Percentiles rank a stretch among this genome's conserved stretches.
phyloP scores from a whole-genome alignment of 2,797 vertebrate species.

The Stomatorhinus walkeri region DNA sequence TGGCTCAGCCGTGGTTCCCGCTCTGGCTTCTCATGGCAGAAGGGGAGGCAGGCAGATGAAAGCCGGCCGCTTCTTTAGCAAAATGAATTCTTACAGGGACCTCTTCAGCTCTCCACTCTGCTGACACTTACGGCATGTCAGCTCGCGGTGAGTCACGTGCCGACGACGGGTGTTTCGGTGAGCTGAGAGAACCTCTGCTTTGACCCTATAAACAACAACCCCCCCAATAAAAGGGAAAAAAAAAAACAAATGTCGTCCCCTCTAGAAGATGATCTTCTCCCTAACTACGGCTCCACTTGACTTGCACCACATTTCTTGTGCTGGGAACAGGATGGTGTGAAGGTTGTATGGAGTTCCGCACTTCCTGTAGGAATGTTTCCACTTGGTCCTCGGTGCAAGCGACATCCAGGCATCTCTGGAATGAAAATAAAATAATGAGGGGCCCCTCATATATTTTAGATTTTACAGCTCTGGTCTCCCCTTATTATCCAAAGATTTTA shows the following conservation, averaged over 20 bases:
- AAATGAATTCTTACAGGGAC: background rate
- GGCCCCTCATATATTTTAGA: background rate
- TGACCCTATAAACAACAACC: background rate
- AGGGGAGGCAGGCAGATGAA: background rate
- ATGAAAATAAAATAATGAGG: slow-evolving; percentile 5
- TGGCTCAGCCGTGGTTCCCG: background rate
- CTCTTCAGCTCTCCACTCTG: background rate
- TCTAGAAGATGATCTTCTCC: background rate
- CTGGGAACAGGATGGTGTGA: background rate
- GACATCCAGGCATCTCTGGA: background rate
- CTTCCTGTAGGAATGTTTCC: background rate
- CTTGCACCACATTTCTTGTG: background rate
- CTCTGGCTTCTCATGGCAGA: background rate
- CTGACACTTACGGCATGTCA: background rate
- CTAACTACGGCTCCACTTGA: background rate
- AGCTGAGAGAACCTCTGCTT: background rate
- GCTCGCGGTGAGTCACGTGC: background rate
- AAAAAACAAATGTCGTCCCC: background rate
- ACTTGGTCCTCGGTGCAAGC: background rate
- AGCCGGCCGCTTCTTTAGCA: background rate
- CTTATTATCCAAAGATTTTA: background rate
- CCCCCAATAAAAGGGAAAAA: background rate
- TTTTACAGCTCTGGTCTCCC: background rate
- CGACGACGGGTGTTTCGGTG: background rate
- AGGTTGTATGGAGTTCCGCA: background rate